Evolutionary conservation across 2,888 invertebrate genomes (phyloP).

Genomic region (Lampropteryx suffumata): DNA sequence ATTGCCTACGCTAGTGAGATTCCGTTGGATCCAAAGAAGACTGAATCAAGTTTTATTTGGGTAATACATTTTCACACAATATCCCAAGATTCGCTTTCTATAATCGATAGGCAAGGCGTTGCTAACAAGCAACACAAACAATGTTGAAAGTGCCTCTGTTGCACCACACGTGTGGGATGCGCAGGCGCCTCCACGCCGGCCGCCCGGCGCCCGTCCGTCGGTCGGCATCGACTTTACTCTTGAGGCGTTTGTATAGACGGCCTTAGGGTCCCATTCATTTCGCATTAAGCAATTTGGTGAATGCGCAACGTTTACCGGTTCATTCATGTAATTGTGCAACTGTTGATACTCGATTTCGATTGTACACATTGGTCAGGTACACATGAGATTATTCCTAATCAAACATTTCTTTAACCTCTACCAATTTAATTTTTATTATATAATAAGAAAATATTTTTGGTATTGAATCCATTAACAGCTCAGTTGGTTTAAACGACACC

Average conservation of each 20-base stretch:
- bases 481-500: no score
- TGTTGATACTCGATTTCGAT: slow-evolving; percentile 53
- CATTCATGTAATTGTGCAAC: slow-evolving; percentile 74
- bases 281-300: slow-evolving; percentile 78
- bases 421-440: no score
- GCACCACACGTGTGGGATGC: slow-evolving; percentile 80
- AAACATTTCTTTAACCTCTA: slow-evolving; percentile 23
- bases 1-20: slow-evolving; percentile 44
- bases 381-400: slow-evolving; percentile 41
- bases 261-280: slow-evolving; percentile 78
- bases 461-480: no score
- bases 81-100: slow-evolving; percentile 64
- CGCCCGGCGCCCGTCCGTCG: slow-evolving; percentile 26
- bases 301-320: slow-evolving; percentile 72
- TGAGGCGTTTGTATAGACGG: slow-evolving; percentile 51
- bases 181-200: slow-evolving; percentile 57
- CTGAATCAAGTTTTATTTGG: slow-evolving; percentile 41
- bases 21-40: slow-evolving; percentile 39
- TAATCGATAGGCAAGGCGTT: slow-evolving; percentile 65
- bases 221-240: slow-evolving; percentile 53
- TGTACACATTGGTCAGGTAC: slow-evolving; percentile 28
- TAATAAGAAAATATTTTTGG: no score
- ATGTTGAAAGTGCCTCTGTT: slow-evolving; percentile 79
- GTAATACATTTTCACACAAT: slow-evolving; percentile 44
- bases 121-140: slow-evolving; percentile 72